Evolutionary conservation across 2,888 invertebrate species (phyloP), one percentile per base, ranked within the genome.

Genomic region (Pyrochroa serraticornis): DNA sequence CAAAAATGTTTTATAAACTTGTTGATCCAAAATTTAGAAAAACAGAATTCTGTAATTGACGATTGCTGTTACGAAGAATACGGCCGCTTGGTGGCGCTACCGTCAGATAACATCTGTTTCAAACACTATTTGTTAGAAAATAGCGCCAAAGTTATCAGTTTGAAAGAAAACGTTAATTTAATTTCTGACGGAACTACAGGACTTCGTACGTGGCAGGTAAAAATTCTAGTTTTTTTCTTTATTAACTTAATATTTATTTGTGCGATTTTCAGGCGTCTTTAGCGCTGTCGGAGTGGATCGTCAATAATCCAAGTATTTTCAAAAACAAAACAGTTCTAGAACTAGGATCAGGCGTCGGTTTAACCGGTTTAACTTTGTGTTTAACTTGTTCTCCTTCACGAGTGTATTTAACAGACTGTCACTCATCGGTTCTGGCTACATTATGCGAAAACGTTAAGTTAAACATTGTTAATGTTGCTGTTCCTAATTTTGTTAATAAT

Each of bases 141-240:
- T 32, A 71, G 80, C 54, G 71, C 78, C 50, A 54, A 60, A 33
- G 37, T 10, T 33, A 77, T 91, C 32, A 87, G 84, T 8, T 77
- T 92, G 46, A 84, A 85, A 65, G 92, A 92, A 77, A 90, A 87
- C 55, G 84, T 82, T 52, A 87, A 84, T 72, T 84, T 91, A 72
- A 89, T 92, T 64, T 84, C 88, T 0, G 83, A 88, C 75, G 92
- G 92, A 30, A 92, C 92, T 12, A 93, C 92, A 9, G 92, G 92
- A 22, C 80, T 92, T 66, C 86, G 85, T 65, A 89, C 87, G 68
- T 92, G 92, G 92, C 88, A 91, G 84, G 89, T 88, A 79, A 64
- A 39, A 35, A 7, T 7, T 7, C 7, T n/a, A 30, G 39, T 43
- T 9, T 51, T 10, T 37, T 38, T 47, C 7, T 32, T 34, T 33